These are phyloP conservation scores for Malaclemys terrapin DNA, from an alignment of 2,113 vertebrate species.

Conservation along the genomic window DNA sequence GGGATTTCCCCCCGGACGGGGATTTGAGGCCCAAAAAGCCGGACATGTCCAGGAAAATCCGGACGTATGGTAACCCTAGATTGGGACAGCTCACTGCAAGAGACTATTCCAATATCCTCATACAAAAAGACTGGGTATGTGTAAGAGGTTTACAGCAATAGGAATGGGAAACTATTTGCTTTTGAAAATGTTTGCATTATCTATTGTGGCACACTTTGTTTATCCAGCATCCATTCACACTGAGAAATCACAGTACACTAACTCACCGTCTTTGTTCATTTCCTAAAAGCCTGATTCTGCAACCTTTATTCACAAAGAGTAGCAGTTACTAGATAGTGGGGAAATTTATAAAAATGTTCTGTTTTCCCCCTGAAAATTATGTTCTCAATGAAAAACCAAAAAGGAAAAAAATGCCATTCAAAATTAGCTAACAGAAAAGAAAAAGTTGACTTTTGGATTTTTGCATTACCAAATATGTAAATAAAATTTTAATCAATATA, in stretches of 20 bases:
- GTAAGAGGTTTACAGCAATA: too few relatives aligned
- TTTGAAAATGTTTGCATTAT: background rate
- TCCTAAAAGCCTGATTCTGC: background rate
- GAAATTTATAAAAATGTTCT: background rate
- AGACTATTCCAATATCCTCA: background rate
- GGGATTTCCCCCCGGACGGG: too few relatives aligned
- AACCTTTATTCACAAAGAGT: background rate
- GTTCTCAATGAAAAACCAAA: background rate
- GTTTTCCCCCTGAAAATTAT: background rate
- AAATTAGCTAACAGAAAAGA: background rate
- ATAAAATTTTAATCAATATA: background rate
- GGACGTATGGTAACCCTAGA: too few relatives aligned
- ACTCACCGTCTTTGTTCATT: background rate
- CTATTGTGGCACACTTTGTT: background rate
- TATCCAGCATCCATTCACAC: background rate
- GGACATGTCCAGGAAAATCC: too few relatives aligned
- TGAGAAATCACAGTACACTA: background rate
- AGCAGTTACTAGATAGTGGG: background rate
- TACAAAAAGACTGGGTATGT: too few relatives aligned
- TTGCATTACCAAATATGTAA: background rate
- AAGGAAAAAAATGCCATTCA: background rate
- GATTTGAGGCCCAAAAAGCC: too few relatives aligned
- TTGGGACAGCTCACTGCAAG: background rate
- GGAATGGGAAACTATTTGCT: too few relatives aligned
- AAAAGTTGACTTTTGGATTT: background rate